These are phyloP conservation scores for Metallyticus violacea DNA, from an alignment of 2,888 invertebrate genomes.

Conservation along the genomic window DNA sequence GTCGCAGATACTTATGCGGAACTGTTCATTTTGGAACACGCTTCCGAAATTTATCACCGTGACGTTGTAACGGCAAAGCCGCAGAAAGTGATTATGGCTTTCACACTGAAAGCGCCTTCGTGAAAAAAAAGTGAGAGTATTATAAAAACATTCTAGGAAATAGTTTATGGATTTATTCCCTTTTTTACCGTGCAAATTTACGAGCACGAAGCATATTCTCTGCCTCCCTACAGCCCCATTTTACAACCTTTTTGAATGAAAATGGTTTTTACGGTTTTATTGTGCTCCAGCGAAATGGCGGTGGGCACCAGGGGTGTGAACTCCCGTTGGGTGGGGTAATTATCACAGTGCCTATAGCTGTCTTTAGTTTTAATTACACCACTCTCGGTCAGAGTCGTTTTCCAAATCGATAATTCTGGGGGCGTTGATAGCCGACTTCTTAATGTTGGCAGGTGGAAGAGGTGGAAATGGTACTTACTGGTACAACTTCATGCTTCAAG, in stretches of 20 bases:
- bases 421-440: background rate
- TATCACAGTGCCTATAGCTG: background rate
- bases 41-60: background rate
- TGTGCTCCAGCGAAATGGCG: background rate
- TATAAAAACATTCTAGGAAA: background rate
- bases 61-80: background rate
- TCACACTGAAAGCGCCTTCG: background rate
- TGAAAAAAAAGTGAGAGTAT: background rate
- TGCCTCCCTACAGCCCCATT: background rate
- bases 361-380: background rate
- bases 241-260: background rate
- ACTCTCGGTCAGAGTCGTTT: background rate
- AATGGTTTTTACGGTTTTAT: background rate
- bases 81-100: background rate
- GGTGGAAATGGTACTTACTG: too few relatives aligned
- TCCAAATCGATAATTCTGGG: background rate
- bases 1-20: background rate
- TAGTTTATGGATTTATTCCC: background rate
- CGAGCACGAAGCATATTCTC: background rate
- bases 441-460: background rate
- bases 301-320: background rate
- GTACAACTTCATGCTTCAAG: too few relatives aligned
- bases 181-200: background rate
- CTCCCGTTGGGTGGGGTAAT: background rate
- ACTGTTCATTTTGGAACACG: background rate